Conservation (phyloP, 2,113 vertebrate species). For the Podilymbus podiceps region DNA sequence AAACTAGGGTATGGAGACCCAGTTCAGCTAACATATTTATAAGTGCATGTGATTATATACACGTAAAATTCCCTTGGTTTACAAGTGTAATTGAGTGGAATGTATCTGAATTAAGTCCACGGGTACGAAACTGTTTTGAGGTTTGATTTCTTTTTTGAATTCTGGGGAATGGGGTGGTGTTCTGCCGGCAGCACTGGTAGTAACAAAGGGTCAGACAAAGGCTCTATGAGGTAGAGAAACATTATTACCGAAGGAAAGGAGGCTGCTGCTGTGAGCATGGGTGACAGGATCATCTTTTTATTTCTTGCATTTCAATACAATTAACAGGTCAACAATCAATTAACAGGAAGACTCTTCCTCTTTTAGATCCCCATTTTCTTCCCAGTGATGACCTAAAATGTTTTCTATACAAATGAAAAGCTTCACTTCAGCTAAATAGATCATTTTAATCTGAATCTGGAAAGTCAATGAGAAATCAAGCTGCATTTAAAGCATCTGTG, state of each 20-base stretch:
- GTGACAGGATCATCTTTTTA: neutral
- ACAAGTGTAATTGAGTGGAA: neutral
- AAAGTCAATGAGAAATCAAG: neutral
- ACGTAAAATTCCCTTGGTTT: neutral
- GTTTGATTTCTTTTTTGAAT: neutral
- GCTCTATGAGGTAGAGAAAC: accelerated
- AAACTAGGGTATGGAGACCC: neutral
- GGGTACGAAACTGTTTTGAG: neutral
- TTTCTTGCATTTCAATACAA: neutral
- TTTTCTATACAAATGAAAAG: neutral
- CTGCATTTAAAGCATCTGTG: neutral
- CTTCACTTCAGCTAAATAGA: neutral
- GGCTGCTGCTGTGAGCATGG: neutral
- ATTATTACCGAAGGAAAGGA: neutral
- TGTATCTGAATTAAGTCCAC: neutral
- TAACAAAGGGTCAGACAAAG: neutral
- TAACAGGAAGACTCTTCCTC: neutral
- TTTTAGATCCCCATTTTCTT: neutral
- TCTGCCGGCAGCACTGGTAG: accelerated
- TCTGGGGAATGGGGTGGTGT: neutral
- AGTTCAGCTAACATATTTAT: neutral
- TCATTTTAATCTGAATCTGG: neutral
- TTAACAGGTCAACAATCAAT: neutral
- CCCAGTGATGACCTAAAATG: neutral
- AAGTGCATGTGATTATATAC: neutral